Base-by-base conservation (phyloP, 2,113 vertebrate species). In the Phylloscopus whistleri region DNA sequence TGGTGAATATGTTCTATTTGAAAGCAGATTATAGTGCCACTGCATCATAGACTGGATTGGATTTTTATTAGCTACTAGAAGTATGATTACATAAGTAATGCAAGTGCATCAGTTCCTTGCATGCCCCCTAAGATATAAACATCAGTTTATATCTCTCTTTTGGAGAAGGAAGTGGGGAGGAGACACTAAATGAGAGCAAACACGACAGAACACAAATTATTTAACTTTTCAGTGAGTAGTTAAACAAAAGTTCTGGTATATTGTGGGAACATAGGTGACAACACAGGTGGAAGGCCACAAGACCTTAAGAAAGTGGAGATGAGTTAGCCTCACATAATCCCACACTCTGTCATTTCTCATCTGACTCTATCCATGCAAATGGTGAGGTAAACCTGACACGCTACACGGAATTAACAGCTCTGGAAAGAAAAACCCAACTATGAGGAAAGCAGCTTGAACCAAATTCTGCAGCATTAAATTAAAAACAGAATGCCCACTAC, bases 341-440 rank as follows among this genome's bases (percentile, higher is more conserved):
- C 30, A 81, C 44, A 69, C 18, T 66, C 35, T 9, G 10, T 39
- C 39, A 78, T 15, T 62, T 68, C 41, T 85, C 7, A 56, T 49
- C 33, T 66, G 37, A 80, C 13, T 90, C 24, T 11, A 76, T 37
- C 10, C 26, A 68, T 5, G 16, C n/a, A 31, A 76, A 72, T 2
- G 3, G 51, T 33, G 7, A 88, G 7, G 26, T 52, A 69, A 78
- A 66, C 27, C 13, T 16, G 7, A 60, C 1, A 51, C 0, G 0
- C 0, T 39, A 68, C 9, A 17, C 0, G 0, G 31, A 79, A 76
- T 49, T 48, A 60, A 46, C 8, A 68, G 35, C 28, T 74, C 55
- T 23, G 51, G 46, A 74, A 74, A 70, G 48, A 22, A 85, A 87
- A 87, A 55, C 7, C 5, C 22, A 66, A 11, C 31, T 28, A 37